These are phyloP conservation scores for Fissipunctia ypsillon DNA, from an alignment of 2,888 invertebrate genomes.

Conservation along the genomic window DNA sequence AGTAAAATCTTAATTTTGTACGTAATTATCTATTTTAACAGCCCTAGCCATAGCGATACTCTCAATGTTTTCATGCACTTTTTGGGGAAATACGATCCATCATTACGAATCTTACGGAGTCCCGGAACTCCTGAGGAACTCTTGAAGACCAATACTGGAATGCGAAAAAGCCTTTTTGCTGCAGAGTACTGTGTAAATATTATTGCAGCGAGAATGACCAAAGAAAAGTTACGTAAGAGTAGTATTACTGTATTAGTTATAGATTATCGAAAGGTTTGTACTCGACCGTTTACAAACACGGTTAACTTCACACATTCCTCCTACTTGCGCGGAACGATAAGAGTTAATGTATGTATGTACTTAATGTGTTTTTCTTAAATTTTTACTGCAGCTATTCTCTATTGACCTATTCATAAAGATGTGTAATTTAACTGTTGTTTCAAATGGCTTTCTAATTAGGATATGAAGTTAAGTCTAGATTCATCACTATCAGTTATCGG, in stretches of 20 bases:
- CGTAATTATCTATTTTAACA: not conserved
- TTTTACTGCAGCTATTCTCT: not conserved
- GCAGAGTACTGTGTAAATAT: not conserved
- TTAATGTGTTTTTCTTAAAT: not conserved
- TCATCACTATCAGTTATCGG: no score
- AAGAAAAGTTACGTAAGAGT: not conserved
- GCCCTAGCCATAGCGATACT: no score
- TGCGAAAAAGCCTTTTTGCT: not conserved
- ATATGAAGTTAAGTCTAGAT: no score
- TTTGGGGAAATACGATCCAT: not conserved
- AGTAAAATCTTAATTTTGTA: not conserved
- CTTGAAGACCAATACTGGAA: no score
- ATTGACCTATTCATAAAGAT: no score
- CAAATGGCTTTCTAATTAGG: no score
- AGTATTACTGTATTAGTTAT: conserved; percentile 12
- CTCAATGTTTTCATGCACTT: no score
- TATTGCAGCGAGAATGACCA: not conserved
- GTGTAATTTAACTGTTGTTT: no score
- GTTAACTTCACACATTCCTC: not conserved
- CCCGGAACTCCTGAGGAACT: no score
- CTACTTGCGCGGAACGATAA: conserved; percentile 6
- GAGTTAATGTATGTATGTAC: no score
- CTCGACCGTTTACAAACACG: conserved; percentile 17
- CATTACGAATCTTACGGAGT: not conserved
- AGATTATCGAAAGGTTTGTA: conserved; percentile 13